Conservation (phyloP, 2,113 vertebrate species). For the Eulacestoma nigropectus region DNA sequence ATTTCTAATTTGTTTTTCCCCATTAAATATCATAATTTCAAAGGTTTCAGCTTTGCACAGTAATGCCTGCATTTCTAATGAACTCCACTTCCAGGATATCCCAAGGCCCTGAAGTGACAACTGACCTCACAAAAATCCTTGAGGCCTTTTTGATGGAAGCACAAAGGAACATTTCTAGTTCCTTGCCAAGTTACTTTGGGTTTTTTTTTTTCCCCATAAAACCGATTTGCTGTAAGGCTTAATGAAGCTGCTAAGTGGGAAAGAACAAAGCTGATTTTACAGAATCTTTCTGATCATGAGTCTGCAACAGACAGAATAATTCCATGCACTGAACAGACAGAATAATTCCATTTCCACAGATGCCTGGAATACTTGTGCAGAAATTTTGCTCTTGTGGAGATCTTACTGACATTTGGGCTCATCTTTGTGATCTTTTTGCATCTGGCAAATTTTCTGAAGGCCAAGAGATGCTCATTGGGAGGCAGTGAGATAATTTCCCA, state of each 20-base stretch:
- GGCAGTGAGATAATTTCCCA: not conserved
- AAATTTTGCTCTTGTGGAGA: not conserved
- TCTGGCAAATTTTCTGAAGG: not conserved
- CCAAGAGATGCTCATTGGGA: not conserved
- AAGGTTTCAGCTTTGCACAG: not conserved
- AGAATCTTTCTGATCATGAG: not conserved
- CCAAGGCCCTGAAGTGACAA: not conserved
- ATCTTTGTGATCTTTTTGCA: not conserved
- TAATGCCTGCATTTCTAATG: not conserved
- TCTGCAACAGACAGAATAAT: not conserved
- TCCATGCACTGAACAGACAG: not conserved
- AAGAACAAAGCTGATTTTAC: not conserved
- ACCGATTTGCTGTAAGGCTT: not conserved
- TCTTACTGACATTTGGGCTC: not conserved
- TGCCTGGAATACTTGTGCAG: not conserved
- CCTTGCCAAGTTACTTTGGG: not conserved
- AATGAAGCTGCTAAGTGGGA: not conserved
- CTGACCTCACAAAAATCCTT: not conserved
- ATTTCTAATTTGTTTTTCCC: not conserved
- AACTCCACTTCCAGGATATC: not conserved
- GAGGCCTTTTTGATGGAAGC: not conserved
- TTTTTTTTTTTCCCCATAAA: fast-evolving
- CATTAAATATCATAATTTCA: not conserved
- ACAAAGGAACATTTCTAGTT: not conserved
- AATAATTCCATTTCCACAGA: not conserved